phyloP scores from a whole-genome alignment of 2,113 vertebrate genomes.

The Bos javanicus region DNA sequence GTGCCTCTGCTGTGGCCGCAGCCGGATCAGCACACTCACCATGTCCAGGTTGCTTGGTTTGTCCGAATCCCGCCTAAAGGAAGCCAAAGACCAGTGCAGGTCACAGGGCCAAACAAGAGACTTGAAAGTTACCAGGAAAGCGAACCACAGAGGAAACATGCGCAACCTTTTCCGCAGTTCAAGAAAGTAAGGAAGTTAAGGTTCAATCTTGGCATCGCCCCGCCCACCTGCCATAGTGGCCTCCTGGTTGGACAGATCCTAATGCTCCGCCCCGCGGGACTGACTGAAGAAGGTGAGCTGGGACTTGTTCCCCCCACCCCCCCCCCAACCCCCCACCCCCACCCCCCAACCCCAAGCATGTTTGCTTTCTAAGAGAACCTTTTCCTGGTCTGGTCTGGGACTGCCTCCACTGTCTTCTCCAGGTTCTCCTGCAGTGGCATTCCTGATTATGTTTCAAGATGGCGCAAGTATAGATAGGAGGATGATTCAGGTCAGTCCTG shows the following conservation, averaged over 20 bases:
- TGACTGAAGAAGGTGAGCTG: background rate
- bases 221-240: background rate
- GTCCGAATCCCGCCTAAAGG: background rate
- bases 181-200: background rate
- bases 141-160: background rate
- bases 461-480: background rate
- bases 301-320: too few relatives aligned
- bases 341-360: background rate
- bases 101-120: background rate
- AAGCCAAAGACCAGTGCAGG: background rate
- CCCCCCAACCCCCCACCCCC: too few relatives aligned
- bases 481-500: background rate
- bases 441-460: background rate
- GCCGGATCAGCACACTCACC: background rate
- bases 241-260: background rate
- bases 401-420: background rate
- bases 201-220: rapidly evolving
- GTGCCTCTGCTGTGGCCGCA: background rate
- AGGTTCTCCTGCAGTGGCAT: background rate
- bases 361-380: background rate
- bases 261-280: background rate
- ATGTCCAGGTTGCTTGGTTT: background rate
- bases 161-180: background rate
- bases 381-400: background rate
- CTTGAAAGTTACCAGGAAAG: background rate